A percentile compares a stretch with the other conserved stretches of the same genome.
phyloP scores from a whole-genome alignment of 2,797 vertebrate genomes.

The Gorsachius magnificus region DNA sequence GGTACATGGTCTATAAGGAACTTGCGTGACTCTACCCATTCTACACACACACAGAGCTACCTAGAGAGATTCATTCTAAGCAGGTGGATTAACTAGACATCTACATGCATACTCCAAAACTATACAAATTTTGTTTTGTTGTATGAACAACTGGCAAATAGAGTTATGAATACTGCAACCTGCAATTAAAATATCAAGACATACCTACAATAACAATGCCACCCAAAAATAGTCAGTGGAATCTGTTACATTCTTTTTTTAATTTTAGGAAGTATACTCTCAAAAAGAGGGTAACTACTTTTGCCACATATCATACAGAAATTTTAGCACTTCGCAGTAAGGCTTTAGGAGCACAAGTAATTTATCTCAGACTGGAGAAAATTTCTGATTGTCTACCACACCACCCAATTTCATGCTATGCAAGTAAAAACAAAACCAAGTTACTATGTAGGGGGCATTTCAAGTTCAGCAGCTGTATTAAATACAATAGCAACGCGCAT shows the following conservation, averaged over 20 bases:
- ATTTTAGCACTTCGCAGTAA: neutral
- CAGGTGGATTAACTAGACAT: neutral
- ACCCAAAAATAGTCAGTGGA: neutral
- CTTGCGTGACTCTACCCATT: neutral
- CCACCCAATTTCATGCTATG: slow-evolving; percentile 12
- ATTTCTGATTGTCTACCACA: neutral
- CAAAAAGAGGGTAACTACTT: neutral
- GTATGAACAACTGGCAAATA: neutral
- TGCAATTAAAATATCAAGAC: neutral
- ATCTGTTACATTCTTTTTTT: rapidly evolving
- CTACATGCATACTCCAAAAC: neutral
- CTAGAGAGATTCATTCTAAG: neutral
- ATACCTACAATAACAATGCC: neutral
- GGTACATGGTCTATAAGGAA: neutral
- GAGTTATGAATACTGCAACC: neutral
- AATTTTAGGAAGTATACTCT: neutral
- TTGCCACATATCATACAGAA: neutral
- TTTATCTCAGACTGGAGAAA: neutral
- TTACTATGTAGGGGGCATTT: neutral
- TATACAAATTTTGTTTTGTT: neutral
- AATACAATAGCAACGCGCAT: neutral
- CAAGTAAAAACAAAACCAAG: slow-evolving; percentile 46
- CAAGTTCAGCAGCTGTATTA: slow-evolving; percentile 40
- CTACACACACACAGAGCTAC: neutral
- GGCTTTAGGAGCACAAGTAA: neutral